These are phyloP conservation scores for Girardia tigrina DNA, from an alignment of 2,888 invertebrate species.

Conservation along the genomic window DNA sequence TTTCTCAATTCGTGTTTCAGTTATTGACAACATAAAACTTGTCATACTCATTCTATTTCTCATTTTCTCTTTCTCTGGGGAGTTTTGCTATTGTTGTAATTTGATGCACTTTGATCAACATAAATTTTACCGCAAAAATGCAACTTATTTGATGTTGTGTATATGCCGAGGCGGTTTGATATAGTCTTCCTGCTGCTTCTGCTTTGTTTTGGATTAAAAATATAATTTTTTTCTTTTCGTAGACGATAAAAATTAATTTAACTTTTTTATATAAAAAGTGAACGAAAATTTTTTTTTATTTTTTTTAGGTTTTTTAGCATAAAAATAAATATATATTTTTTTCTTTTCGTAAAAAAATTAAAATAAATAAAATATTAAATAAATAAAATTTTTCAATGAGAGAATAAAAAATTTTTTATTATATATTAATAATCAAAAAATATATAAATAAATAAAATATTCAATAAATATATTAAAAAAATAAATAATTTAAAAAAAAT, in stretches of 20 bases:
- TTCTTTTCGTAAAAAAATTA: too few species aligned
- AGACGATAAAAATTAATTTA: constrained; percentile 23
- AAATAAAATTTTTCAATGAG: too few species aligned
- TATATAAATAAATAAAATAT: too few species aligned
- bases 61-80: constrained; percentile 20
- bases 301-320: too few species aligned
- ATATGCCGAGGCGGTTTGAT: background rate
- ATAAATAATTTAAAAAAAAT: too few species aligned
- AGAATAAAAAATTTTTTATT: too few species aligned
- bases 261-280: background rate
- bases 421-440: too few species aligned
- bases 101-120: constrained; percentile 20
- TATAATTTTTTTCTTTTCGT: background rate
- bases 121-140: constrained; percentile 23
- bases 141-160: constrained; percentile 23
- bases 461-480: too few species aligned
- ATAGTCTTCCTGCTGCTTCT: constrained; percentile 20
- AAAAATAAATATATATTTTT: too few species aligned
- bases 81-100: constrained; percentile 18
- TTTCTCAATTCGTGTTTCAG: constrained; percentile 13
- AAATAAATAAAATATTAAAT: too few species aligned
- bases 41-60: constrained; percentile 23
- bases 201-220: background rate
- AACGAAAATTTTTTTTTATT: too few species aligned
- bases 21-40: constrained; percentile 23